Base-by-base conservation (phyloP, 2,888 invertebrate genomes). In the Mantis religiosa region DNA sequence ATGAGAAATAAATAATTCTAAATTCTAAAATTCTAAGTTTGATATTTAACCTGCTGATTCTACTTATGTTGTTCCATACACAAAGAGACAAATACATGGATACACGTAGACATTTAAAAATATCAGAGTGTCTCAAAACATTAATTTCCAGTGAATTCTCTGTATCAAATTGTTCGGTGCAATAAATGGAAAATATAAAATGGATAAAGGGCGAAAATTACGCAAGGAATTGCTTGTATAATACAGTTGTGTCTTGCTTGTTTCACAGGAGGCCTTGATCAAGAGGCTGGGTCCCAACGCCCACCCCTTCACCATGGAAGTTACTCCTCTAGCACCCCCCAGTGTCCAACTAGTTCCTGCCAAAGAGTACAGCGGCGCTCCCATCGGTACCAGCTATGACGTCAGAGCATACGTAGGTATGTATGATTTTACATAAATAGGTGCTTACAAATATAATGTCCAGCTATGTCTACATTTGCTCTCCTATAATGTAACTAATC, bases 381-480 rank as follows among this genome's bases (percentile, higher is more conserved):
- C 98, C 0, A 98, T 98, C 87, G 98, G 98, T 15, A 98, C 98
- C 87, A 98, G 97, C 89, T 98, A 98, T 92, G 98, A 98, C 92
- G 96, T 98, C 86, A 95, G 97, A 92, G 97, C 97, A 91, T 98
- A 96, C 92, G 96, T 97, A 90, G 97, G 98, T 97, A 94, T 95
- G 95, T 93, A n/a, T 47, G n/a, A 28, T 28, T 28, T 28, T 12
- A 41, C 41, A 41, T 41, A 41, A 41, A 12, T 41, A 6, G 1
- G 12, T 12, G 12, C 41, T 6, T 41, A 41, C 12, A 12, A 28
- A n/a, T 7, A n/a, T 83, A 20, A 7, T 83, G 0, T 25, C 8
- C 3, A 14, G 25, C 20, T 20, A 12, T 47, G 1, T 25, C 2
- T 82, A 6, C 14, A 47, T 28, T 3, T 83, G 0, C 30, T 14